Conservation (phyloP, 2,797 vertebrate genomes). For the Huso huso region DNA sequence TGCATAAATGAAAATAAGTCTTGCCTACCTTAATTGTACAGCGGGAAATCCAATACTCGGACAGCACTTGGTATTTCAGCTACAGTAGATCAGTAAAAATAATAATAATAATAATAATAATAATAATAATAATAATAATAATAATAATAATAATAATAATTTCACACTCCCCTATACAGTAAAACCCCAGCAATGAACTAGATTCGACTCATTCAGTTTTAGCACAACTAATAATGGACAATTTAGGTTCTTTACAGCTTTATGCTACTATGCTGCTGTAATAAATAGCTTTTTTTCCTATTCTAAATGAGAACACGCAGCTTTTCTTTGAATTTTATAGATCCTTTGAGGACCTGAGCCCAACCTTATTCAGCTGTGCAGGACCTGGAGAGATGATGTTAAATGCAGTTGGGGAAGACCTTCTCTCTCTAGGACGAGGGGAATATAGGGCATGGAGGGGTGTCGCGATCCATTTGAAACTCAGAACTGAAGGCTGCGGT, state of each 20-base stretch:
- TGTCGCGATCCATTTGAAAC: constrained; percentile 36
- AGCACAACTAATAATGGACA: constrained; percentile 17
- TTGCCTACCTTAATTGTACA: too few species aligned
- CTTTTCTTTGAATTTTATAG: constrained; percentile 24
- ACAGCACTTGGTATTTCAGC: too few species aligned
- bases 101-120: too few species aligned
- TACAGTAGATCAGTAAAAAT: too few species aligned
- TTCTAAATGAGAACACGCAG: constrained; percentile 35
- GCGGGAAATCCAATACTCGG: too few species aligned
- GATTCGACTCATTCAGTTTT: constrained; percentile 27
- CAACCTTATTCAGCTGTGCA: constrained; percentile 34
- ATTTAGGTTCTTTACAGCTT: constrained; percentile 26
- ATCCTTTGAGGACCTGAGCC: constrained; percentile 19
- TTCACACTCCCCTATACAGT: constrained; percentile 21
- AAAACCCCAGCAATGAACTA: constrained; percentile 47
- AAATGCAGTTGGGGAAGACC: constrained; percentile 55
- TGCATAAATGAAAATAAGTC: too few species aligned
- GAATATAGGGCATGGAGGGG: constrained; percentile 20
- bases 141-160: not conserved
- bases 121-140: too few species aligned
- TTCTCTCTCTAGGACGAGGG: constrained; percentile 47
- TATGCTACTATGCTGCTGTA: constrained; percentile 18
- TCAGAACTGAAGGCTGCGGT: constrained; percentile 19
- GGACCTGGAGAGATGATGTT: constrained; percentile 41
- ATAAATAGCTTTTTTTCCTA: constrained; percentile 7